A percentile compares a stretch with the other conserved stretches of the same genome.
Evolutionary conservation across 2,888 invertebrate genomes (phyloP).

Genomic region (Tetramorium bicarinatum): DNA sequence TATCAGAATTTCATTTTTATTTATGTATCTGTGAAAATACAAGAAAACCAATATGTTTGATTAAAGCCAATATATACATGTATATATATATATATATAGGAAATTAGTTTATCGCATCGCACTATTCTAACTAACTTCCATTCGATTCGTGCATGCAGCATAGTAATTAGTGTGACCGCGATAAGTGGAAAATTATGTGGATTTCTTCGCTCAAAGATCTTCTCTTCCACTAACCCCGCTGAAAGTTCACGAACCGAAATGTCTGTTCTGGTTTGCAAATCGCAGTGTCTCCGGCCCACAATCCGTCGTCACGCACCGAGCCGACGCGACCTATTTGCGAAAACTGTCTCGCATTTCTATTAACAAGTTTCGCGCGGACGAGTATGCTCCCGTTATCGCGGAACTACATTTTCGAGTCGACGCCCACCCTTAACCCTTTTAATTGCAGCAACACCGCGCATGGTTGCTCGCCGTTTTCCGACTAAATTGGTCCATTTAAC

Average conservation of each 20-base stretch:
- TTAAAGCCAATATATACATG: background rate
- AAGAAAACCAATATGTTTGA: background rate
- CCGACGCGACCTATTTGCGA: conserved; percentile 51
- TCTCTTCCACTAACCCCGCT: background rate
- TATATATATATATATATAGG: too few species aligned
- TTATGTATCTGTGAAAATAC: background rate
- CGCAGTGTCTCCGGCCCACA: conserved; percentile 38
- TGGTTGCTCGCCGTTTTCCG: conserved; percentile 19
- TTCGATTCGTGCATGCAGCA: background rate
- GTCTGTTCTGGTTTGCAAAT: conserved; percentile 42
- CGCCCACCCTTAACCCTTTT: conserved; percentile 44
- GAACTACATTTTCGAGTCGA: conserved; percentile 57
- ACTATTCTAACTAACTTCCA: background rate
- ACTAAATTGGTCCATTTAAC: conserved; percentile 11
- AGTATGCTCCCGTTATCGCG: conserved; percentile 46
- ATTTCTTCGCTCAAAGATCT: background rate
- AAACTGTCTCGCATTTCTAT: conserved; percentile 57
- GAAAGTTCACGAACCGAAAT: conserved; percentile 36
- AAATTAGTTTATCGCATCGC: background rate
- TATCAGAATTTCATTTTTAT: background rate
- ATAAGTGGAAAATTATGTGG: conserved; percentile 2
- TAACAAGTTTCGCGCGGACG: conserved; percentile 64
- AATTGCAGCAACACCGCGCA: conserved; percentile 41
- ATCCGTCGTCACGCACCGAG: conserved; percentile 46
- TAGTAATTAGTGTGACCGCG: conserved; percentile 1